Conservation (phyloP, 2,888 invertebrate species). For the Copidosoma aretas region DNA sequence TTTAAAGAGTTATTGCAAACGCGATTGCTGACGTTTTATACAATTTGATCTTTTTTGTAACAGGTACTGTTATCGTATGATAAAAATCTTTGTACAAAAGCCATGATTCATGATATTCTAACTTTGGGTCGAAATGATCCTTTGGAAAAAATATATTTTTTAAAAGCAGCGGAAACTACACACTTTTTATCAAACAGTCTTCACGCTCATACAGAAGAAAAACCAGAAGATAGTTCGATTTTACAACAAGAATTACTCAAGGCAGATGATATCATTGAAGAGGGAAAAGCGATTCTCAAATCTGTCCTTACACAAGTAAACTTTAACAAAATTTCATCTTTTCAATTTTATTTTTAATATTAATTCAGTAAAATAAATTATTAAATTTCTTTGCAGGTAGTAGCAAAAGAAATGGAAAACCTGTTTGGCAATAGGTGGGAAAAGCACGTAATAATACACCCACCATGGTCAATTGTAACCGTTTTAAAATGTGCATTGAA, state of each 20-base stretch:
- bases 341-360: not conserved
- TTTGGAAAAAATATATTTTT: constrained; percentile 53
- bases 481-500: constrained; percentile 57
- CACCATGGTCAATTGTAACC: constrained; percentile 56
- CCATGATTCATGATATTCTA: constrained; percentile 55
- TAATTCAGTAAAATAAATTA: no score
- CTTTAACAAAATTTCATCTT: not conserved
- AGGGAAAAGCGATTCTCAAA: constrained; percentile 49
- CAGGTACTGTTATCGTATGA: constrained; percentile 60
- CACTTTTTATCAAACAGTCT: constrained; percentile 37
- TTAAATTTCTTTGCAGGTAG: constrained; percentile 46
- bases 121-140: constrained; percentile 53
- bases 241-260: constrained; percentile 45
- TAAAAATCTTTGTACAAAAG: constrained; percentile 61
- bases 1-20: not conserved
- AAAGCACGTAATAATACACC: constrained; percentile 52
- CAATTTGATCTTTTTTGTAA: constrained; percentile 18
- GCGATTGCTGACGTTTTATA: no score
- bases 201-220: constrained; percentile 29
- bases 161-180: constrained; percentile 43
- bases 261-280: constrained; percentile 50
- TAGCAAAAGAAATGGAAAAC: constrained; percentile 53
- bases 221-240: constrained; percentile 29
- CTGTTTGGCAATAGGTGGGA: constrained; percentile 56
- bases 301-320: constrained; percentile 50